Base-by-base conservation (phyloP, 2,888 invertebrate genomes). In the Caenorhabditis macrosperma region DNA sequence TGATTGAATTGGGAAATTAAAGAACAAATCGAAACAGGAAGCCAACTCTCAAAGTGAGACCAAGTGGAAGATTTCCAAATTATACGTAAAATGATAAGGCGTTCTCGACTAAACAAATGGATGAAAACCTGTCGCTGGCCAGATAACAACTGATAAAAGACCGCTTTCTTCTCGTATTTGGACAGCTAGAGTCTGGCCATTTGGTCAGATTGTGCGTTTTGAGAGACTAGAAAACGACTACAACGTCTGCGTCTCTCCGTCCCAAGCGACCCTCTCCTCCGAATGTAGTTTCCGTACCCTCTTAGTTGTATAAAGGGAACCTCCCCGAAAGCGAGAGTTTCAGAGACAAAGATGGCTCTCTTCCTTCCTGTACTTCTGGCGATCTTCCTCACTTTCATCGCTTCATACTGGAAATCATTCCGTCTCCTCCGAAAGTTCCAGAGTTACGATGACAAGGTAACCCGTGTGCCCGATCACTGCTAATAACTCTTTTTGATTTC, bases 381-480 rank as follows among this genome's bases (percentile, higher is more conserved):
- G 1, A 2, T 64, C 12, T 4, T 74, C 1, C 50, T 74, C 1
- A 22, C 46, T 12, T 30, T 74, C 17, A 50, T 64, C 20, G 50
- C 44, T 3, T 20, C 48, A 0, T 59, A 50, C 17, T 74, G 74
- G 74, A 64, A 64, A 28, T 41, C 38, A 2, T 17, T 64, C 35
- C 22, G 38, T 17, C 7, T 0, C 1, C 57, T 74, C 35, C 10
- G 5, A 15, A 74, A 74, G 44, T 64, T 64, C 26, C 44, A 41
- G 24, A 64, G 50, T 17, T 64, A 59, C 10, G 74, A 74, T 59
- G 55, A 74, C 2, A 57, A 57, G 57, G 54, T 61, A 15, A 15
- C 1, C 35, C n/a, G 41, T 15, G 7, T 38, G 20, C 22, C 22
- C 5, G 30, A 26, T 28, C 15, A 17, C 12, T 22, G n/a, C 22